Evolutionary conservation across 2,113 vertebrate species (phyloP).

Genomic region (Corythaixoides concolor): DNA sequence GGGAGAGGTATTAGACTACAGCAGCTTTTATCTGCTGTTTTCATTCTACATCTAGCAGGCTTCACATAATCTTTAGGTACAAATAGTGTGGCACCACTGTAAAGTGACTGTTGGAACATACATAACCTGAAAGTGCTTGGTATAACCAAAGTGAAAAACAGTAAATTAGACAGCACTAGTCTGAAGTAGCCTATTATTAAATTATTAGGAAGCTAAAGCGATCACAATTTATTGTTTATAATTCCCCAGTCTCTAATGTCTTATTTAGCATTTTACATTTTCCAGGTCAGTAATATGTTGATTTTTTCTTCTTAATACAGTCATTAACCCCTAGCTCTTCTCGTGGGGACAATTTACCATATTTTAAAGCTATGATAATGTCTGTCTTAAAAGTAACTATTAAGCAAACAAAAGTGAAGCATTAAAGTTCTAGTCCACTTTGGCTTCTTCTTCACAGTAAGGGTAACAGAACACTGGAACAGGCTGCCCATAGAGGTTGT

Average conservation of each 20-base stretch:
- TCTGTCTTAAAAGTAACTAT: not conserved
- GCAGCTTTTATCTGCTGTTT: not conserved
- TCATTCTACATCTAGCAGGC: not conserved
- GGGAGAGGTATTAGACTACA: not conserved
- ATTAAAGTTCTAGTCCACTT: not conserved
- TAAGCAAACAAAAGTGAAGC: not conserved
- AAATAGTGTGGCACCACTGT: not conserved
- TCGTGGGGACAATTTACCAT: not conserved
- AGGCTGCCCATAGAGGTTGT: no score
- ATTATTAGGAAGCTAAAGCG: not conserved
- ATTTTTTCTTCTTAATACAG: not conserved
- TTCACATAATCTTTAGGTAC: not conserved
- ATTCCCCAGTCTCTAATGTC: not conserved
- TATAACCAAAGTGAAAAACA: constrained; percentile 5
- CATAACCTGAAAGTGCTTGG: not conserved
- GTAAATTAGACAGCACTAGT: constrained; percentile 19
- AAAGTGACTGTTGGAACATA: not conserved
- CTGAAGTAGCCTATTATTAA: not conserved
- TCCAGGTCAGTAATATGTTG: not conserved
- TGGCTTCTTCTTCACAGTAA: no score
- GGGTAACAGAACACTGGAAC: no score
- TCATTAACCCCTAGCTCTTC: not conserved
- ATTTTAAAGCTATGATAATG: not conserved
- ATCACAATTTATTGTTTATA: not conserved
- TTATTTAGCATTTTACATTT: constrained; percentile 9